Base-by-base conservation (phyloP, 2,797 vertebrate genomes). In the Fistularia commersonii region DNA sequence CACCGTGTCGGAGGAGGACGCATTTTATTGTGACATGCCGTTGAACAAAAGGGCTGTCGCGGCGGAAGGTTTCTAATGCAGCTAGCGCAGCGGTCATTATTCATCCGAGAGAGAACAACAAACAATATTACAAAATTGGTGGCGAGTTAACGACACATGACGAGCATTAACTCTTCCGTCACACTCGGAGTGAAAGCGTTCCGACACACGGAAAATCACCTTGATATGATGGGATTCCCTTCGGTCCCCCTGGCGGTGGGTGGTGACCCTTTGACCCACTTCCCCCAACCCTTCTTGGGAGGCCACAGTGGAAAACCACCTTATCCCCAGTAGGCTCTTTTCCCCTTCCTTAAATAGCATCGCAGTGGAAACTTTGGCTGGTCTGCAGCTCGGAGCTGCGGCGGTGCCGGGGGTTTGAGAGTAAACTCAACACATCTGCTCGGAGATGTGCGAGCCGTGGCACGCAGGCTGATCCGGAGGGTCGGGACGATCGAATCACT, bases 341-440 rank as follows among this genome's bases (percentile, higher is more conserved):
- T 48, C 15, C 51, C 54, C 48, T 82, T 76, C 81, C 66, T 48
- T 59, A 85, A 86, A 86, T 84, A 83, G 74, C 69, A 13, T 6
- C 55, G 72, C 53, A 41, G 57, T 79, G 79, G 71, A 77, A 82
- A 72, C 31, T 57, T 53, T 64, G 37, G 56, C 31, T 45, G 48
- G 58, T 67, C 44, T 3, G 48, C 11, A 53, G 42, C 50, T 54
- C 46, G 36, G 43, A 61, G 61, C 48, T 52, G 49, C 34, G 42
- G 62, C 62, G 51, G 33, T 31, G 11, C 11, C 3, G 39, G 13
- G 23, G 23, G 23, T 36, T 10, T 47, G 57, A 66, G 66, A 72
- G 51, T 36, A 12, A 33, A 57, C 54, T 69, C 39, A 1, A 41
- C 60, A 74, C 73, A 74, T 85, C 76, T 85, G 79, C 51, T 57